These are phyloP conservation scores for Drosophila paracracens DNA, from an alignment of 2,888 invertebrate species.

Conservation along the genomic window DNA sequence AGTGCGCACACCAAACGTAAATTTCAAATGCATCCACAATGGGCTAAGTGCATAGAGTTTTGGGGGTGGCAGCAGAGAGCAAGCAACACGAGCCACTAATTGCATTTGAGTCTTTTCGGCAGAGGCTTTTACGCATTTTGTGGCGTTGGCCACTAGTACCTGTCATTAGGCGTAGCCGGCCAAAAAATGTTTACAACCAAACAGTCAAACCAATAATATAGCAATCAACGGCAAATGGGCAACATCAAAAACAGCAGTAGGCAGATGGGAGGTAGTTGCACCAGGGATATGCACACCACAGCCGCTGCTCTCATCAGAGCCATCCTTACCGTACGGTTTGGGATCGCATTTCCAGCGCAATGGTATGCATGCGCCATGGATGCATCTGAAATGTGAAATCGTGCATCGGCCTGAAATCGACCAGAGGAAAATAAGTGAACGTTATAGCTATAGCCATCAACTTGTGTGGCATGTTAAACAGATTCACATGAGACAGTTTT, in stretches of 20 bases:
- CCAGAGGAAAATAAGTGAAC: constrained; percentile 32
- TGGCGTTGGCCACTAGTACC: constrained; percentile 58
- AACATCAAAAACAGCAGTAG: constrained; percentile 13
- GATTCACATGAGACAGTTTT: constrained; percentile 4
- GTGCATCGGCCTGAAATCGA: constrained; percentile 80
- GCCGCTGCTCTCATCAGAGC: constrained; percentile 87
- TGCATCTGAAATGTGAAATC: constrained; percentile 82
- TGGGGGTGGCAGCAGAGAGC: constrained; percentile 7
- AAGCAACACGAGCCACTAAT: constrained; percentile 61
- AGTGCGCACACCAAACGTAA: constrained; percentile 16
- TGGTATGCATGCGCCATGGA: constrained; percentile 87
- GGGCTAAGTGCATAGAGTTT: constrained; percentile 19
- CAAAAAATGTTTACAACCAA: constrained; percentile 56
- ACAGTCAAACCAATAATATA: constrained; percentile 76
- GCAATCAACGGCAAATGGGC: constrained; percentile 61
- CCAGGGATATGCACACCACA: constrained; percentile 85
- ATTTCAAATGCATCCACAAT: constrained; percentile 26
- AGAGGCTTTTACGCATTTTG: constrained; percentile 69
- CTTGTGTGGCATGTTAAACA: constrained; percentile 15
- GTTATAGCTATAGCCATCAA: constrained; percentile 28
- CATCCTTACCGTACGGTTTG: constrained; percentile 87
- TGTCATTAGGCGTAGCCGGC: constrained; percentile 67
- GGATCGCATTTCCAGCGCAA: constrained; percentile 87
- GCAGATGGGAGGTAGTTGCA: not conserved
- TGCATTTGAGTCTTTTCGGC: constrained; percentile 68